These are phyloP conservation scores for Axea sp. DNA, from an alignment of 2,888 invertebrate genomes.

Conservation along the genomic window DNA sequence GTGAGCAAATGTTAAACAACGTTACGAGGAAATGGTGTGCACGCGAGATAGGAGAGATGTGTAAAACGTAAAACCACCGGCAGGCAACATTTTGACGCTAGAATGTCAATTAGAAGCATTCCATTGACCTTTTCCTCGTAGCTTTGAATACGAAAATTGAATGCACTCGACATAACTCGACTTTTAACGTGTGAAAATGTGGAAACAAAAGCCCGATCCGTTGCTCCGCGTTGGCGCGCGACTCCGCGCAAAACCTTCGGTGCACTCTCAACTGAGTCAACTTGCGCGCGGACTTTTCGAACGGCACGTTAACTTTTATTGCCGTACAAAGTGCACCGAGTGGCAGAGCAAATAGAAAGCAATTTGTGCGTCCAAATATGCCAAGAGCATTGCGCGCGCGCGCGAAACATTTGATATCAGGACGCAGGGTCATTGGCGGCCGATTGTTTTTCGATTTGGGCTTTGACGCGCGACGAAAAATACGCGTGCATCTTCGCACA, in stretches of 20 bases:
- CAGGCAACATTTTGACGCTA: constrained; percentile 8
- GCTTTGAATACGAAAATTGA: constrained; percentile 53
- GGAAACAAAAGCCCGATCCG: constrained; percentile 45
- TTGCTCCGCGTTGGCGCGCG: constrained; percentile 13
- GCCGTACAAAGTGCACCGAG: constrained; percentile 32
- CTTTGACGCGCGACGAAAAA: constrained; percentile 23
- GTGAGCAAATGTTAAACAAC: no score
- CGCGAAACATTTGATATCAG: constrained; percentile 17
- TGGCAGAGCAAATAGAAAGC: constrained; percentile 59
- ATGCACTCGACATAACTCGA: constrained; percentile 40
- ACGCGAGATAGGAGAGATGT: no score
- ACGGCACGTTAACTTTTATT: constrained; percentile 54
- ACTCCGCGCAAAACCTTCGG: constrained; percentile 18
- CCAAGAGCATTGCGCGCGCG: neutral
- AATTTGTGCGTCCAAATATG: constrained; percentile 47
- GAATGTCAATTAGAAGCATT: constrained; percentile 38
- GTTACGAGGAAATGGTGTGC: no score
- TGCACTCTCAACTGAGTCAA: neutral
- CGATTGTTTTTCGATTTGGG: constrained; percentile 15
- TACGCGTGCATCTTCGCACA: constrained; percentile 30
- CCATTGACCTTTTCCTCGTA: constrained; percentile 51
- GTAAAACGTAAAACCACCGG: no score
- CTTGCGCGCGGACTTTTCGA: constrained; percentile 31
- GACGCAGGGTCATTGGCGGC: no score
- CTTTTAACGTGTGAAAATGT: constrained; percentile 53